Evolutionary conservation across 2,797 vertebrate genomes (phyloP).

Genomic region (Phoxinus dragarum): DNA sequence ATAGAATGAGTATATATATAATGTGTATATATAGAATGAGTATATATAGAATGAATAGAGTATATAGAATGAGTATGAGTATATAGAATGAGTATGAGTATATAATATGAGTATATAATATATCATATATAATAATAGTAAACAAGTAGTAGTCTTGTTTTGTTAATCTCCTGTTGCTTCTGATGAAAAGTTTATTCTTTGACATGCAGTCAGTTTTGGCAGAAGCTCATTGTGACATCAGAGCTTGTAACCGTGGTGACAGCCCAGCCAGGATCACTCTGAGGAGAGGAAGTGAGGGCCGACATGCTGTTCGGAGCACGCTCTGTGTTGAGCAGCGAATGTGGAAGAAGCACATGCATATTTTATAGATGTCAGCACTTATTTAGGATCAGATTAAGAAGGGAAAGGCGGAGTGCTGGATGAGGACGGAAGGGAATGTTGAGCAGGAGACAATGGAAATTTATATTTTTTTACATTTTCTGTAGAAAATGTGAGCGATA

Average conservation of each 20-base stretch:
- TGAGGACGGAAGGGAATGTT: slow-evolving; percentile 18
- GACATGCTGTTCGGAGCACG: slow-evolving; percentile 46
- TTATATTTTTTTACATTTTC: background rate
- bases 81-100: too few relatives aligned
- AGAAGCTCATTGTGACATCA: slow-evolving; percentile 8
- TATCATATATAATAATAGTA: too few relatives aligned
- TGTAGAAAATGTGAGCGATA: background rate
- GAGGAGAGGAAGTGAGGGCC: slow-evolving; percentile 35
- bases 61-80: too few relatives aligned
- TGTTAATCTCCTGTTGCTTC: background rate
- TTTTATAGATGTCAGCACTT: slow-evolving; percentile 62
- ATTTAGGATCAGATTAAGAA: slow-evolving; percentile 60
- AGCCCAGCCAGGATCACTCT: slow-evolving; percentile 31
- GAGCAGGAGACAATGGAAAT: slow-evolving; percentile 28
- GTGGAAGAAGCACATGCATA: slow-evolving; percentile 58
- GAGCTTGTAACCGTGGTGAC: slow-evolving; percentile 35
- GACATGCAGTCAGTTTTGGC: slow-evolving; percentile 20
- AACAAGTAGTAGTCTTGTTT: background rate
- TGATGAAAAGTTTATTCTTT: slow-evolving; percentile 6
- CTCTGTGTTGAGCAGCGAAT: slow-evolving; percentile 32
- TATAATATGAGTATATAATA: too few relatives aligned
- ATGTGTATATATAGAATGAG: too few relatives aligned
- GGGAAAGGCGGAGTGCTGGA: slow-evolving; percentile 39
- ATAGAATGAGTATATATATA: too few relatives aligned
- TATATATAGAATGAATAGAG: too few relatives aligned